Conservation (phyloP, 2,888 invertebrate genomes). For the Cepaea hortensis region DNA sequence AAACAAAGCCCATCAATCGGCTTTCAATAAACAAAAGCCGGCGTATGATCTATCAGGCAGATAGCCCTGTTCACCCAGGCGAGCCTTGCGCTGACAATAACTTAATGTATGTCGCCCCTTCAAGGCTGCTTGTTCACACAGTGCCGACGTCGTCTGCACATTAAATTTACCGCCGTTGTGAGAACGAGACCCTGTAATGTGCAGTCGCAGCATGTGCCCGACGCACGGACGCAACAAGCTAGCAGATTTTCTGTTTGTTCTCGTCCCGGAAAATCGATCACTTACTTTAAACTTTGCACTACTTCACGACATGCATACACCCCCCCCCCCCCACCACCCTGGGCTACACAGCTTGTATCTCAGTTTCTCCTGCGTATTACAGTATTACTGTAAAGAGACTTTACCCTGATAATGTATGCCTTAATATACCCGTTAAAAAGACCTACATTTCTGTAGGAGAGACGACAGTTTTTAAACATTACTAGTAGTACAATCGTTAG, state of each 20-base stretch:
- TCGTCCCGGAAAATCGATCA: constrained; percentile 19
- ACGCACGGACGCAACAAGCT: constrained; percentile 1
- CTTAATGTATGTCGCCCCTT: neutral
- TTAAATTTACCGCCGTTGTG: constrained; percentile 44
- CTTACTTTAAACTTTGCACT: too few species aligned
- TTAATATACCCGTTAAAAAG: too few species aligned
- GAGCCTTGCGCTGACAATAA: neutral
- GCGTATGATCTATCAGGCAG: neutral
- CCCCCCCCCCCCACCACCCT: too few species aligned
- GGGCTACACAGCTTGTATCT: too few species aligned
- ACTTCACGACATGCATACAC: too few species aligned
- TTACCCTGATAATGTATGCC: too few species aligned
- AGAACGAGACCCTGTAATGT: constrained; percentile 37
- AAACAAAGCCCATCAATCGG: neutral
- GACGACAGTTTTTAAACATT: too few species aligned
- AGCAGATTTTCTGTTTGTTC: too few species aligned
- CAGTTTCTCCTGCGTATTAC: too few species aligned
- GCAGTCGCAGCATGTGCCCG: constrained; percentile 17
- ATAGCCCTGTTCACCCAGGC: neutral
- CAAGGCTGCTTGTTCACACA: neutral
- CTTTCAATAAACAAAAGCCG: neutral
- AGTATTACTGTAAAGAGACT: too few species aligned
- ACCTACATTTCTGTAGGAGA: too few species aligned
- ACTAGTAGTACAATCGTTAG: too few species aligned
- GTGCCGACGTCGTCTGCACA: constrained; percentile 8